phyloP scores from a whole-genome alignment of 2,797 vertebrate species.

The Poecile montanus region DNA sequence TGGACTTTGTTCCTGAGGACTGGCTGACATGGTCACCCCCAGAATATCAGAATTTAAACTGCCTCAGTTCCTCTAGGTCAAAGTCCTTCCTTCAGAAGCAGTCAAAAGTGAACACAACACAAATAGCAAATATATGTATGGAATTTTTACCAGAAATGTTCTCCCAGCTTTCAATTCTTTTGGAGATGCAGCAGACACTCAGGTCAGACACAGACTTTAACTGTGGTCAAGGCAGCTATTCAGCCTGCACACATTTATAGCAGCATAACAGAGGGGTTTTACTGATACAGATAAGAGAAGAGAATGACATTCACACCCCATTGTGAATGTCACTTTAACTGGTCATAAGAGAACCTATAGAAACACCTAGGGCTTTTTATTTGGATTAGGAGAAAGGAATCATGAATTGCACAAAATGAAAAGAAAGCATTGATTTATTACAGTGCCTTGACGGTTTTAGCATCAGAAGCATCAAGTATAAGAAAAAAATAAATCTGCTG shows the following conservation, averaged over 20 bases:
- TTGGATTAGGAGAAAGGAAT: not conserved
- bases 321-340: not conserved
- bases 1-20: not conserved
- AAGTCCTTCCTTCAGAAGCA: not conserved
- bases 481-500: not conserved
- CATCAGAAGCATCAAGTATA: not conserved
- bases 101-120: not conserved
- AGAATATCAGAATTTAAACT: not conserved
- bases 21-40: not conserved
- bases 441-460: accelerated
- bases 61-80: not conserved
- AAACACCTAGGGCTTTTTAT: not conserved
- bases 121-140: not conserved
- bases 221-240: not conserved
- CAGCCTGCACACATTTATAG: not conserved
- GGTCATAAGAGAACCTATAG: not conserved
- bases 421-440: not conserved
- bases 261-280: not conserved
- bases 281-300: not conserved
- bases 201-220: not conserved
- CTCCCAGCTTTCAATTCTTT: not conserved
- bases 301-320: not conserved
- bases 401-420: not conserved
- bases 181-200: not conserved
- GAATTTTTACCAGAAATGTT: not conserved